Percentiles rank a stretch among this genome's conserved stretches.
Evolutionary conservation across 2,888 invertebrate species (phyloP).

Genomic region (Spodoptera exigua): DNA sequence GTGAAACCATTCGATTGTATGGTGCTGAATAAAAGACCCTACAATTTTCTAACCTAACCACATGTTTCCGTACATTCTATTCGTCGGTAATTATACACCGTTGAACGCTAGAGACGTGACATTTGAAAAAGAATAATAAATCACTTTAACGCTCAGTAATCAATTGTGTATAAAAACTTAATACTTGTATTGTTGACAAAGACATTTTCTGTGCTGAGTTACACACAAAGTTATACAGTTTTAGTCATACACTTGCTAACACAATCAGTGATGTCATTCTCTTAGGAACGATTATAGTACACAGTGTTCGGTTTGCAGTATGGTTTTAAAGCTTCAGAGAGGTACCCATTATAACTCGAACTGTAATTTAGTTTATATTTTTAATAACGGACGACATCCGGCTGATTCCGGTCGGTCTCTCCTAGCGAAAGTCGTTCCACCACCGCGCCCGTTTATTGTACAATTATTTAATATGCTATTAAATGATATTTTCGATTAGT

Average conservation of each 20-base stretch:
- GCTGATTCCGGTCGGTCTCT: constrained; percentile 13
- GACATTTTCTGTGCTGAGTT: constrained; percentile 32
- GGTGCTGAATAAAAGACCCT: too few relatives aligned
- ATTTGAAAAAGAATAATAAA: constrained; percentile 28
- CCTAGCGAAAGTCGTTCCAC: constrained; percentile 43
- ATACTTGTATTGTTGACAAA: constrained; percentile 37
- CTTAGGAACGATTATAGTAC: constrained; percentile 48
- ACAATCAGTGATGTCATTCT: constrained; percentile 68
- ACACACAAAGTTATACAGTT: constrained; percentile 41
- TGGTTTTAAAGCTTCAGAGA: constrained; percentile 30
- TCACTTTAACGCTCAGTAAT: constrained; percentile 39
- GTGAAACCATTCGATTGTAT: too few relatives aligned
- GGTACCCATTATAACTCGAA: constrained; percentile 24
- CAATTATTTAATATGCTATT: constrained; percentile 61
- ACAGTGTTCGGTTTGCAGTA: constrained; percentile 34
- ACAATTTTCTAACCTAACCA: background rate
- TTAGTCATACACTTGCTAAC: constrained; percentile 62
- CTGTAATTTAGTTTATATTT: constrained; percentile 23
- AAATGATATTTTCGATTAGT: constrained; percentile 79
- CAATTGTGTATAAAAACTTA: constrained; percentile 36
- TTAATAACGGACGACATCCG: constrained; percentile 26
- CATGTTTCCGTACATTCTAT: constrained; percentile 16
- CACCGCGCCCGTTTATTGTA: constrained; percentile 30
- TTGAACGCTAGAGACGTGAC: constrained; percentile 20
- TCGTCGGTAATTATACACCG: constrained; percentile 8